A percentile compares a stretch with the other conserved stretches of the same genome.
Conservation (phyloP, 2,888 invertebrate genomes). For the Patella depressa region DNA sequence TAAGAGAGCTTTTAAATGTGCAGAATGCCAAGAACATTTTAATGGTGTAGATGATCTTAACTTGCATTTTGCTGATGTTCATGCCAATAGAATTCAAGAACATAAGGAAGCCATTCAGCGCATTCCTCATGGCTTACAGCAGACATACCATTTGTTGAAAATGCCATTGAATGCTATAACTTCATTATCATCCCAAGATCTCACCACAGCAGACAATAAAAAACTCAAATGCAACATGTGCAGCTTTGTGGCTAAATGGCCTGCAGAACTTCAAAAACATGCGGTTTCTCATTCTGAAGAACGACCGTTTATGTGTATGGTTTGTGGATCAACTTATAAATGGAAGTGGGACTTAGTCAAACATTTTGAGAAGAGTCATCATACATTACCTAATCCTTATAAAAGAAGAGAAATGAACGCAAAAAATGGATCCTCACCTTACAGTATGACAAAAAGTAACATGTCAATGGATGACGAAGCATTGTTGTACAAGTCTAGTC, state of each 20-base stretch:
- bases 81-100: slow-evolving; percentile 59
- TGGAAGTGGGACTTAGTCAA: slow-evolving; percentile 71
- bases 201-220: slow-evolving; percentile 39
- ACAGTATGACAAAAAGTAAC: slow-evolving; percentile 12
- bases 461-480: background rate
- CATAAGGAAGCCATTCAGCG: slow-evolving; percentile 64
- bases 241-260: slow-evolving; percentile 68
- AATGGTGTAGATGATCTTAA: slow-evolving; percentile 66
- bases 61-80: slow-evolving; percentile 63
- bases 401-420: slow-evolving; percentile 56
- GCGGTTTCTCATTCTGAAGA: slow-evolving; percentile 69
- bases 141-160: slow-evolving; percentile 62
- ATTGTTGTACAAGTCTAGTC: slow-evolving; percentile 14
- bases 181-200: slow-evolving; percentile 51
- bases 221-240: slow-evolving; percentile 69
- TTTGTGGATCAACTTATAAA: slow-evolving; percentile 69
- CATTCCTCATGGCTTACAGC: slow-evolving; percentile 63
- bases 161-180: slow-evolving; percentile 62
- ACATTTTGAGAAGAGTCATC: slow-evolving; percentile 70
- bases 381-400: slow-evolving; percentile 67
- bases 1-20: slow-evolving; percentile 64
- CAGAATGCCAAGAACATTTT: slow-evolving; percentile 65
- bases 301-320: slow-evolving; percentile 66
- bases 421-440: slow-evolving; percentile 26
- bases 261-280: slow-evolving; percentile 69